Base-by-base conservation (phyloP, 2,113 vertebrate genomes). In the Neolamprologus tretocephalus region DNA sequence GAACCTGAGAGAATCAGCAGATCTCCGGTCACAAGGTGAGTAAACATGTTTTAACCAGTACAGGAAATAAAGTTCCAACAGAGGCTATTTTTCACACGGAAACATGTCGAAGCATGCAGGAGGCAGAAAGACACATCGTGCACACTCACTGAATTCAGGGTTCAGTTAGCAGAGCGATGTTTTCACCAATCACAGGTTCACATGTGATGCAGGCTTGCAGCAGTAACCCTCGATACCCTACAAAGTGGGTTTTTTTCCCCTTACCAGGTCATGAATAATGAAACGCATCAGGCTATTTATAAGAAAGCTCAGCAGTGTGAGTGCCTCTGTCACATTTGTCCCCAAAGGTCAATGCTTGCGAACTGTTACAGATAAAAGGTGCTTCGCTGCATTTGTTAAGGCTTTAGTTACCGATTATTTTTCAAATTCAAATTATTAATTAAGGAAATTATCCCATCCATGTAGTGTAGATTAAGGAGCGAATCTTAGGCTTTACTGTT, bases 1-100 rank as follows among this genome's bases (percentile, higher is more conserved):
- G 97, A 99, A 99, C 97, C 98, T 98, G 98, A 98, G 98, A 97
- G 98, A 99, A 97, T 98, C 97, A 94, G 97, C 98, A 97, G 98
- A 99, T 96, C 98, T 98, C 96, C 97, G 98, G 96, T 99, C 98
- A 96, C 98, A 99, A 97, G 98, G 98, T 96, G 89, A 96, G 96
- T 82, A 3, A 51, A 5, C 2, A 5, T 17, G 21, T 31, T 49
- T 75, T 49, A 78, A 19, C 42, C 23, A 28, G 23, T 78, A 31
- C 23, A 78, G 47, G 71, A 3, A 49, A 28, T 49, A 78, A 19
- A 49, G 3, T 49, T 5, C 42, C 45, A 31, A 17, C 42, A 31
- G 16, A 31, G 16, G 23, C 26, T 17, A 4, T 51, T 78, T 78
- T 31, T 78, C 14, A 49, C 23, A 78, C 16, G 2, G 26, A 19